Conservation (phyloP, 2,888 invertebrate genomes). For the Aquatica leii region DNA sequence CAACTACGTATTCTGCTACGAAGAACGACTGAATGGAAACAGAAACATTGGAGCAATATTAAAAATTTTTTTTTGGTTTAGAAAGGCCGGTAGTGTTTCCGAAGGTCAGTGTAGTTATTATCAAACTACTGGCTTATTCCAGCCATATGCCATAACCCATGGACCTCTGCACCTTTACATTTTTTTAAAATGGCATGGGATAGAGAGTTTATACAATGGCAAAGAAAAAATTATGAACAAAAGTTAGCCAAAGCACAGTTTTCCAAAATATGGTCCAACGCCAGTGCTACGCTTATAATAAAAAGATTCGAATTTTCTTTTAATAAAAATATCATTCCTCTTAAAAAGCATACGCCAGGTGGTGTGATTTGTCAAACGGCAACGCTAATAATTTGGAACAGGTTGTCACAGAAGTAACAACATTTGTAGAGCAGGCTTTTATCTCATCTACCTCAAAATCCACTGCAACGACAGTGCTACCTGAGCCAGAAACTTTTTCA, state of each 20-base stretch:
- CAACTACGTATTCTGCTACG: background rate
- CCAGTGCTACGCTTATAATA: background rate
- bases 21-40: background rate
- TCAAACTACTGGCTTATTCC: background rate
- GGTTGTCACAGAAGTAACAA: too few species aligned
- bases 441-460: too few species aligned
- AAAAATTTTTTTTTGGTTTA: background rate
- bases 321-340: too few species aligned
- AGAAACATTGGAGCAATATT: background rate
- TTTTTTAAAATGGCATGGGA: background rate
- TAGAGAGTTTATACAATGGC: constrained; percentile 4
- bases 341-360: too few species aligned
- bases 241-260: background rate
- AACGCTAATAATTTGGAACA: too few species aligned
- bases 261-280: background rate
- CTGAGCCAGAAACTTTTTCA: too few species aligned
- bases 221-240: background rate
- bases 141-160: background rate
- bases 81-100: constrained; percentile 3
- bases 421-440: too few species aligned
- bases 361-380: too few species aligned
- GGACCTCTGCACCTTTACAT: background rate
- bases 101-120: background rate
- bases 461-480: too few species aligned
- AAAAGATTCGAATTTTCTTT: too few species aligned